Conservation (phyloP, 2,113 vertebrate genomes). For the Typhlomys cinereus region DNA sequence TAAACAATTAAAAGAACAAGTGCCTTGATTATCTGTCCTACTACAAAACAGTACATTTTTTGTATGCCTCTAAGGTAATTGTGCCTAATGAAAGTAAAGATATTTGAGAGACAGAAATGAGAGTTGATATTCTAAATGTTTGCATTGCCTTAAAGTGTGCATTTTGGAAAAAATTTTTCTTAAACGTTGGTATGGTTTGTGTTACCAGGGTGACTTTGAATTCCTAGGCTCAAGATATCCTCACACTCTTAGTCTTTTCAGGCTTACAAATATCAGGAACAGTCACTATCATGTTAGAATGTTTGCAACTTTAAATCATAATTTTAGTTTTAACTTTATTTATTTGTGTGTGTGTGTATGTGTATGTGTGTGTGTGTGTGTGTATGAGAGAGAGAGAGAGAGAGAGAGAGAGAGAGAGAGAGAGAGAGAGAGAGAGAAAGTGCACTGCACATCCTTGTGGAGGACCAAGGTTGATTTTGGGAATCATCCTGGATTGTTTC, state of each 20-base stretch:
- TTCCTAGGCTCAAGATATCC: background rate
- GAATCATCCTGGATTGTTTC: too few species aligned
- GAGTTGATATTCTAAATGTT: background rate
- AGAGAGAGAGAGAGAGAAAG: too few species aligned
- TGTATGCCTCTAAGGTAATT: background rate
- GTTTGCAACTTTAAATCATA: background rate
- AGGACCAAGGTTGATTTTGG: too few species aligned
- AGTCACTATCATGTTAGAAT: fast-evolving
- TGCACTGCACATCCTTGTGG: too few species aligned
- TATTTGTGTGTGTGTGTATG: background rate
- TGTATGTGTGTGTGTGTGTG: too few species aligned
- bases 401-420: too few species aligned
- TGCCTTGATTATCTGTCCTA: background rate
- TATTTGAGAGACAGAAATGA: background rate
- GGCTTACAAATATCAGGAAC: background rate
- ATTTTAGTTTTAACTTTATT: background rate
- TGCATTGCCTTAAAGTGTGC: background rate
- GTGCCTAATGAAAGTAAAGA: background rate
- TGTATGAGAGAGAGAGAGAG: background rate
- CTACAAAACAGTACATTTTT: background rate
- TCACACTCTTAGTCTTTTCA: background rate
- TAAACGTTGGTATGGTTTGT: background rate
- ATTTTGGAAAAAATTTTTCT: background rate
- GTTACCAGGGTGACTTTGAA: background rate
- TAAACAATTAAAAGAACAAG: background rate